Conservation (phyloP, 2,797 vertebrate genomes). For the Naso thynnoides region DNA sequence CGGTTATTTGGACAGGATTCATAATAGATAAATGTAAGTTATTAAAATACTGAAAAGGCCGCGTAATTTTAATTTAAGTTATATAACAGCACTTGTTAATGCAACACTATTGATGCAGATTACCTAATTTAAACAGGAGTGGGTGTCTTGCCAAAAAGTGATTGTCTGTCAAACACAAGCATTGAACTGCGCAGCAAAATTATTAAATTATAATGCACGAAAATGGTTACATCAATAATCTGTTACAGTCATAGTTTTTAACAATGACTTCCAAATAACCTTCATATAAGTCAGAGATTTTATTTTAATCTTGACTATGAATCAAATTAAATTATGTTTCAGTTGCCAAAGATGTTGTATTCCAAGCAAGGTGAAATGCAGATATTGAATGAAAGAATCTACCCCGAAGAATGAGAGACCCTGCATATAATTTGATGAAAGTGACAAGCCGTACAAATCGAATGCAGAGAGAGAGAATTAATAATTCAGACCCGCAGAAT, state of each 20-base stretch:
- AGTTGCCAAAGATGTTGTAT: constrained; percentile 31
- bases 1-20: no score
- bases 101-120: no score
- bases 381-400: constrained; percentile 70
- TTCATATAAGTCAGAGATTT: neutral
- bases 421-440: constrained; percentile 82
- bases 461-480: constrained; percentile 78
- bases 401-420: constrained; percentile 62
- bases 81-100: no score
- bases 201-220: neutral
- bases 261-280: neutral
- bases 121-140: no score
- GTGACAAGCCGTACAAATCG: constrained; percentile 83
- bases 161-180: neutral
- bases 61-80: no score
- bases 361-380: constrained; percentile 45
- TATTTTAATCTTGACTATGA: constrained; percentile 22
- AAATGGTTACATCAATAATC: neutral
- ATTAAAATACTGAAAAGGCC: no score
- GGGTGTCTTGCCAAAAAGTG: constrained; percentile 3
- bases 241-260: neutral
- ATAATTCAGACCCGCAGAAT: constrained; percentile 83
- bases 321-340: constrained; percentile 13
- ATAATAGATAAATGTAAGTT: no score
- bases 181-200: neutral